phyloP scores from a whole-genome alignment of 2,113 vertebrate species.

The Phoenicopterus ruber region DNA sequence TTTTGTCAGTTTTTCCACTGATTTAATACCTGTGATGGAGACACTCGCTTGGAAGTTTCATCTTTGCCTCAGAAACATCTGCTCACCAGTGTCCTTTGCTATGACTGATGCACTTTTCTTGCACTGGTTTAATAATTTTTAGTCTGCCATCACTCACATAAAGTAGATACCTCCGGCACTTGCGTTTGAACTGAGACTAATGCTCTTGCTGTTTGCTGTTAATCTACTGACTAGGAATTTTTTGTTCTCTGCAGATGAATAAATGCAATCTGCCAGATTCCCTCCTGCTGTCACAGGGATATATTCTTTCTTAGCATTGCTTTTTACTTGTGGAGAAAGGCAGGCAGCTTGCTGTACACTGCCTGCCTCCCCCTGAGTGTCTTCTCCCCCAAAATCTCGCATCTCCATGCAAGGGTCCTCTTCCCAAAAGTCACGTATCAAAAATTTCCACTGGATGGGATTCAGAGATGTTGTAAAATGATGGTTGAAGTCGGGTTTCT shows the following conservation, averaged over 20 bases:
- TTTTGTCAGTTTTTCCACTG: slow-evolving; percentile 43
- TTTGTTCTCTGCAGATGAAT: slow-evolving; percentile 37
- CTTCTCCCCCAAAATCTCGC: not conserved
- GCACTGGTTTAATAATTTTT: slow-evolving; percentile 25
- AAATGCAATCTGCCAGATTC: slow-evolving; percentile 22
- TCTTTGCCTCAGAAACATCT: not conserved
- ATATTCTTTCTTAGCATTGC: not conserved
- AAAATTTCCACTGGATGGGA: not conserved
- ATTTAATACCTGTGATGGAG: slow-evolving; percentile 39
- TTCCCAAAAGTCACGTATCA: not conserved
- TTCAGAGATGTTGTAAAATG: not conserved
- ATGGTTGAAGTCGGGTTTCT: not conserved
- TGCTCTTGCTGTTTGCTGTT: slow-evolving; percentile 36
- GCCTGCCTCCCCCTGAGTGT: not conserved
- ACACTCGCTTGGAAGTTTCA: not conserved
- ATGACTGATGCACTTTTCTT: slow-evolving; percentile 14
- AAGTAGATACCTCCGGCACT: not conserved
- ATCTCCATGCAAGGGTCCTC: not conserved
- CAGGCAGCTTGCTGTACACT: not conserved
- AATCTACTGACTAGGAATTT: slow-evolving; percentile 9
- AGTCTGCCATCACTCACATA: not conserved
- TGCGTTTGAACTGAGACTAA: not conserved
- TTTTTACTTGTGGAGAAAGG: not conserved
- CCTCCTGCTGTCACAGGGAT: not conserved
- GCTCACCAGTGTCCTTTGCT: not conserved